These are phyloP conservation scores for Thunnus maccoyii DNA, from an alignment of 2,113 vertebrate species.

Conservation along the genomic window DNA sequence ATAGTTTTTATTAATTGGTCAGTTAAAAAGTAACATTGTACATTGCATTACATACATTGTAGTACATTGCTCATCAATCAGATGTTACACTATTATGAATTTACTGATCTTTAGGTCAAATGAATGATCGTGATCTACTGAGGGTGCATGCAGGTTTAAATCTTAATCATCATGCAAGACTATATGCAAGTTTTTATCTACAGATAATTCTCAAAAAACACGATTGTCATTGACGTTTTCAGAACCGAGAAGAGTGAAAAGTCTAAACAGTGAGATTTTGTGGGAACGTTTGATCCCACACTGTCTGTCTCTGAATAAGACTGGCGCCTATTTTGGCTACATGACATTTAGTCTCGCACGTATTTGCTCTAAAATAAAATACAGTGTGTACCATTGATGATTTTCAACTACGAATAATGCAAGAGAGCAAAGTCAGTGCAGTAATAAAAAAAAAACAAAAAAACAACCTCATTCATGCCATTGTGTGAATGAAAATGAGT, in stretches of 20 bases:
- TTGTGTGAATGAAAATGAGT: not conserved
- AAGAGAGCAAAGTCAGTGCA: not conserved
- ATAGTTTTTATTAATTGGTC: not conserved
- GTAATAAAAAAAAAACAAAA: not conserved
- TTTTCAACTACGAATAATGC: not conserved
- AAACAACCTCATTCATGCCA: not conserved
- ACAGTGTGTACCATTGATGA: not conserved
- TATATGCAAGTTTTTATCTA: not conserved
- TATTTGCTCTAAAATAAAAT: constrained; percentile 6
- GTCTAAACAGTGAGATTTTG: constrained; percentile 15
- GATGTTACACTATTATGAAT: too few species aligned
- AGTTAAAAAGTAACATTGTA: not conserved
- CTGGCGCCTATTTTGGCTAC: not conserved
- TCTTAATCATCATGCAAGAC: not conserved
- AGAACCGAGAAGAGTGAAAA: constrained; percentile 4
- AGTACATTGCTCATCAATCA: not conserved
- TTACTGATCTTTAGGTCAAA: not conserved
- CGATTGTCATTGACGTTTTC: not conserved
- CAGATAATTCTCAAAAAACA: too few species aligned
- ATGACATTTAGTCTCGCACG: constrained; percentile 36
- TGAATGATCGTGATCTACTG: too few species aligned
- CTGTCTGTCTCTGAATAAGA: constrained; percentile 49
- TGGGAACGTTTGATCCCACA: constrained; percentile 60
- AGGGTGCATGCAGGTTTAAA: too few species aligned
- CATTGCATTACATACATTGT: not conserved